These are phyloP conservation scores for Ceyx melanurus DNA, from an alignment of 2,113 vertebrate species.

Conservation along the genomic window DNA sequence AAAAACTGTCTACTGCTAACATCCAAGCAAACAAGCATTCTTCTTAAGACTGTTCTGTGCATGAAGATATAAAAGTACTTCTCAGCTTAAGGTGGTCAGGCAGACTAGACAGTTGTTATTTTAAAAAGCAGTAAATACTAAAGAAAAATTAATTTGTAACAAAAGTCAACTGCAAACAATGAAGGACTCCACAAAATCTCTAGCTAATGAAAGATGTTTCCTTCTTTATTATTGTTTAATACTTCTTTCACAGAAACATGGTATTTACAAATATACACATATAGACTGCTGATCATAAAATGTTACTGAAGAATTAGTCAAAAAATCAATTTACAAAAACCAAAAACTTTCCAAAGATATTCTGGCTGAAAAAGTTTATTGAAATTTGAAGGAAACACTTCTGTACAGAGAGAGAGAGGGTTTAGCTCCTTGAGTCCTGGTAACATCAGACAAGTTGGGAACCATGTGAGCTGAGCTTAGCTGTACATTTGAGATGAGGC, in stretches of 20 bases:
- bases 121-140: background rate
- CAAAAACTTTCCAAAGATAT: constrained; percentile 45
- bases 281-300: constrained; percentile 77
- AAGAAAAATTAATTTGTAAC: background rate
- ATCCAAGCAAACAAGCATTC: background rate
- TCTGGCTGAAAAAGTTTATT: constrained; percentile 33
- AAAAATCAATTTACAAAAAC: constrained; percentile 81
- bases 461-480: constrained; percentile 23
- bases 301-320: constrained; percentile 76
- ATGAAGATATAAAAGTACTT: background rate
- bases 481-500: constrained; percentile 50
- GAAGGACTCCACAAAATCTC: background rate
- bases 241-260: constrained; percentile 80
- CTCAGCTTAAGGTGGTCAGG: background rate
- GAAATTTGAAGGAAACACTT: constrained; percentile 1
- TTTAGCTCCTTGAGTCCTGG: constrained; percentile 16
- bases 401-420: background rate
- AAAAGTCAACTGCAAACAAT: background rate
- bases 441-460: background rate
- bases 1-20: background rate
- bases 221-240: constrained; percentile 76
- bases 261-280: constrained; percentile 85
- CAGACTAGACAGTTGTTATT: background rate
- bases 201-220: constrained; percentile 75
- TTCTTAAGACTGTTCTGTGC: background rate